Base-by-base conservation (phyloP, 2,113 vertebrate genomes). In the Theristicus caerulescens region DNA sequence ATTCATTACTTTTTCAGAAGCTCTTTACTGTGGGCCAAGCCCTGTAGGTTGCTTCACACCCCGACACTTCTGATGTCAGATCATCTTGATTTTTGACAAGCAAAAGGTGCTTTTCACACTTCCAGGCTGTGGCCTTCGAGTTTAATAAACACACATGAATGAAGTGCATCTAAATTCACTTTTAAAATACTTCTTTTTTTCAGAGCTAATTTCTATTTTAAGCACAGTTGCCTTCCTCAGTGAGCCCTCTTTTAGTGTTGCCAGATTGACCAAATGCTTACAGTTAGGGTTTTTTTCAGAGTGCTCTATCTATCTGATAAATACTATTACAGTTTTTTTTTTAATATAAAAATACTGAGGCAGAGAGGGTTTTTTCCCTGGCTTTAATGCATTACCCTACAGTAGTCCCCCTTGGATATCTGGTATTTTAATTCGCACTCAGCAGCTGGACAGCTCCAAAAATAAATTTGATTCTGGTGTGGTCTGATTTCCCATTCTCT, bases 281-380 rank as follows among this genome's bases (percentile, higher is more conserved):
- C 2, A 7, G 55, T 36, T n/a, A 16, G 17, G 0, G 0, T 4
- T 57, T 65, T 81, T 26, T 78, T n/a, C 17, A 66, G 27, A 32
- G 36, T 40, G 7, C 2, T 61, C 9, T 70, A 14, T 61, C 9
- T 70, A 14, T 18, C n/a, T 82, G 38, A 66, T 26, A 88, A 81
- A 65, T 57, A 49, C 4, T 46, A 57, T 15, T 46, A 57, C 2
- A 24, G 20, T 16, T 54, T 47, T 44, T 31, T 5, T 66, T 70
- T 42, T 7, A 27, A 66, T 27, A 36, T 10, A 7, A 70, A 82
- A 61, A 22, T 16, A 55, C 3, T 42, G 59, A 83, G 27, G 42
- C 31, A 10, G 4, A 86, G 21, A 31, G 10, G 1, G 4, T 11
- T 85, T 78, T 10, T 1, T 1, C 21, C 13, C 29, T 69, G n/a